Evolutionary conservation across 2,797 vertebrate species (phyloP).

Genomic region (Nyctalus aviator): DNA sequence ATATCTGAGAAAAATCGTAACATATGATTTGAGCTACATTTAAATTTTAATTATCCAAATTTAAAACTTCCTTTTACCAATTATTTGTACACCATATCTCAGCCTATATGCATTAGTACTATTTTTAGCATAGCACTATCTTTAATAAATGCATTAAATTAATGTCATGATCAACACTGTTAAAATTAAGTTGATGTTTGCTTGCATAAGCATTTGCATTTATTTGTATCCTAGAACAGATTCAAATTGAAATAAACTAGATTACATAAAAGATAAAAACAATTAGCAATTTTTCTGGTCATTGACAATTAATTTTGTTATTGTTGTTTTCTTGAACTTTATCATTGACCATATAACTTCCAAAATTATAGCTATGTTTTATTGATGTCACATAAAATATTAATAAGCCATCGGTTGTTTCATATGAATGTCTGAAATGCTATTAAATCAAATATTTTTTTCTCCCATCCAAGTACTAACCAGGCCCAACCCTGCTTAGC

Average conservation of each 20-base stretch:
- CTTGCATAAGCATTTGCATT: background rate
- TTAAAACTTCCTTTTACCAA: background rate
- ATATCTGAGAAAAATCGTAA: background rate
- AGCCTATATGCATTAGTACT: background rate
- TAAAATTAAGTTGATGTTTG: background rate
- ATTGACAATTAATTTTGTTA: background rate
- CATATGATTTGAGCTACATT: background rate
- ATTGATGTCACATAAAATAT: background rate
- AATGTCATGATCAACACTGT: background rate
- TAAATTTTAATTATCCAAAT: background rate
- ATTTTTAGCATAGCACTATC: background rate
- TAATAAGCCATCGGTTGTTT: background rate
- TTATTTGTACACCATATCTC: background rate
- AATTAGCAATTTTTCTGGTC: background rate
- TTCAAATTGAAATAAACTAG: background rate
- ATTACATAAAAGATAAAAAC: background rate
- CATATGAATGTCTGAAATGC: background rate
- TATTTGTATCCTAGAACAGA: background rate
- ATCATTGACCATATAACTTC: background rate
- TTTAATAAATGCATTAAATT: constrained; percentile 4
- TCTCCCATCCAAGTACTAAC: too few species aligned
- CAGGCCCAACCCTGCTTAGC: too few species aligned
- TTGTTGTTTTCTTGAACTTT: background rate
- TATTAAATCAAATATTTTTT: background rate
- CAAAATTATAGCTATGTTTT: background rate